Evolutionary conservation across 2,113 vertebrate species (phyloP).

Genomic region (Rhipidura dahli): DNA sequence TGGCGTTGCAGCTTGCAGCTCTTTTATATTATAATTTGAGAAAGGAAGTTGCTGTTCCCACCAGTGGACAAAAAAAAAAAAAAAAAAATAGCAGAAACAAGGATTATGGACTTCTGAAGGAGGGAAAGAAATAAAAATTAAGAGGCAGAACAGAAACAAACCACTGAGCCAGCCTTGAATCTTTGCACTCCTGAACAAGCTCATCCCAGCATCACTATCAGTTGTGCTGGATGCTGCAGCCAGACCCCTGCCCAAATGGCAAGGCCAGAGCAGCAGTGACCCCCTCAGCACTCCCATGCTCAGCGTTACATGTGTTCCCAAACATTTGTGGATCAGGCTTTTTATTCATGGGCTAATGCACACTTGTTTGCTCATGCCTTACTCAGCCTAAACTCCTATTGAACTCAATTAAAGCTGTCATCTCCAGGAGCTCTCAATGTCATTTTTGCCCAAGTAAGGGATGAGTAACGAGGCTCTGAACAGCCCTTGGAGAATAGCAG

Average conservation of each 20-base stretch:
- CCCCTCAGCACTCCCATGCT: not conserved
- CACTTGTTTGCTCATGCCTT: conserved; percentile 62
- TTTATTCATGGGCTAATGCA: conserved; percentile 46
- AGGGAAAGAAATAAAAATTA: not conserved
- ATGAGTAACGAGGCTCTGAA: conserved; percentile 51
- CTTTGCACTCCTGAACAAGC: not conserved
- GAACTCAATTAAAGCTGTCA: conserved; percentile 63
- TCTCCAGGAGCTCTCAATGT: conserved; percentile 57
- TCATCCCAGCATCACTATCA: fast-evolving
- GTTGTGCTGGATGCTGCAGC: not conserved
- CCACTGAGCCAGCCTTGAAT: not conserved
- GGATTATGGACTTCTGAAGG: not conserved
- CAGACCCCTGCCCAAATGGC: not conserved
- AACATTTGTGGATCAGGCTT: conserved; percentile 33
- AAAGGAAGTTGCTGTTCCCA: conserved; percentile 53
- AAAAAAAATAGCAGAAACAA: conserved; percentile 19
- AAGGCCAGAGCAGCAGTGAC: not conserved
- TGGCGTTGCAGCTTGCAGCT: conserved; percentile 28
- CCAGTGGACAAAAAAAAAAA: conserved; percentile 22
- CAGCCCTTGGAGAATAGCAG: conserved; percentile 45
- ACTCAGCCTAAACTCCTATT: conserved; percentile 60
- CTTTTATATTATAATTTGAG: conserved; percentile 51
- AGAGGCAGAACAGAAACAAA: not conserved
- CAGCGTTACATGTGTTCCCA: not conserved
- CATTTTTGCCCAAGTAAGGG: conserved; percentile 68